phyloP scores from a whole-genome alignment of 2,113 vertebrate genomes.

The Uropsilus gracilis region DNA sequence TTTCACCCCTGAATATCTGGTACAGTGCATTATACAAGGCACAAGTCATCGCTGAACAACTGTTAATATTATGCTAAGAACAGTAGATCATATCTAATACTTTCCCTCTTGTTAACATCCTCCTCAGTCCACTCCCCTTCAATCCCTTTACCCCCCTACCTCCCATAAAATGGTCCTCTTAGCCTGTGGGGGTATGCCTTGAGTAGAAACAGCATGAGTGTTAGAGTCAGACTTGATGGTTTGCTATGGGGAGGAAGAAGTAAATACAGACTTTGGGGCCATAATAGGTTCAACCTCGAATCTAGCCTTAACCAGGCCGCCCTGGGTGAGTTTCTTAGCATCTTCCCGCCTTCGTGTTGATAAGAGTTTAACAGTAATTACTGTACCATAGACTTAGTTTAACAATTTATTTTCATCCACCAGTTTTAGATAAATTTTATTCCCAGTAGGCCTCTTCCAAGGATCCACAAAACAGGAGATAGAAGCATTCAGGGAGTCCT shows the following conservation, averaged over 20 bases:
- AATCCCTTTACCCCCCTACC: background rate
- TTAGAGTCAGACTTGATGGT: background rate
- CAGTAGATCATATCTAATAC: too few species aligned
- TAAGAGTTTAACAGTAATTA: background rate
- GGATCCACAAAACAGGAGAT: background rate
- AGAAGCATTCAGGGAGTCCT: background rate
- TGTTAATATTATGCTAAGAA: background rate
- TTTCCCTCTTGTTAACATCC: background rate
- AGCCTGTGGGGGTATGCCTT: background rate
- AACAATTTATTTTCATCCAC: slow-evolving; percentile 15
- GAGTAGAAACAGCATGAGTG: background rate
- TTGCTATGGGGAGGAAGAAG: background rate
- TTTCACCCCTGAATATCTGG: background rate
- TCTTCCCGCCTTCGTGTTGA: background rate
- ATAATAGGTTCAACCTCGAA: background rate
- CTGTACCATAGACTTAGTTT: background rate
- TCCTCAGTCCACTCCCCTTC: background rate
- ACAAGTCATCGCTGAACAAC: background rate
- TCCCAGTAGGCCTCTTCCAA: background rate
- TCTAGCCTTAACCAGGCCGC: background rate
- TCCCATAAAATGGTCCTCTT: background rate
- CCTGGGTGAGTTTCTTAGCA: background rate
- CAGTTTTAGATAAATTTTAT: background rate
- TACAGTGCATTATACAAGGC: background rate
- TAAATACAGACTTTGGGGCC: background rate